phyloP scores from a whole-genome alignment of 2,888 invertebrate genomes.

The Syrphus vitripennis region DNA sequence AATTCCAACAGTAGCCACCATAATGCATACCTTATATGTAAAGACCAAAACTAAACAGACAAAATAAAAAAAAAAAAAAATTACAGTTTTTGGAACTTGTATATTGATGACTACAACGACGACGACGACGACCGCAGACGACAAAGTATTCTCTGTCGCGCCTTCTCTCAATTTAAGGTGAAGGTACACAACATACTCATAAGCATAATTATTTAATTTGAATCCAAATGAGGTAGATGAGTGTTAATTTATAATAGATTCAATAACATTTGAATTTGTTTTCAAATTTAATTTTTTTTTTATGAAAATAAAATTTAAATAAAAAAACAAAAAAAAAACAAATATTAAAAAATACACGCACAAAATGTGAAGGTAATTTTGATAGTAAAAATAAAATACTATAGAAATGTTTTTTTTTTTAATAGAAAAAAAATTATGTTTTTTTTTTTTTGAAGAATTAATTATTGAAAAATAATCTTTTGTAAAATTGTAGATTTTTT shows the following conservation, averaged over 20 bases:
- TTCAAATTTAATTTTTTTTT: background rate
- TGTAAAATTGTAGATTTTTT: conserved; percentile 32
- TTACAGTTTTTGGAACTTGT: background rate
- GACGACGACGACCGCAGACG: background rate
- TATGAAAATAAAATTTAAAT: background rate
- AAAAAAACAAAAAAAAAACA: background rate
- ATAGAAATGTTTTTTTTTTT: background rate
- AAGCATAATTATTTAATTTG: conserved; percentile 50
- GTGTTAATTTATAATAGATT: conserved; percentile 31
- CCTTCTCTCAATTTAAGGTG: background rate
- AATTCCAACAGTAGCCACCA: conserved; percentile 67
- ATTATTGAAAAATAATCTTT: conserved; percentile 55
- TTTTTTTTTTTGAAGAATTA: conserved; percentile 38
- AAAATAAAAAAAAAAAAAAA: background rate
- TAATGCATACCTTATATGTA: conserved; percentile 17
- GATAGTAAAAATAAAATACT: background rate
- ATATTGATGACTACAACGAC: background rate
- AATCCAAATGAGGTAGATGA: conserved; percentile 42
- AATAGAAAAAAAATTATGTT: conserved; percentile 18
- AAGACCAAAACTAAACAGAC: background rate
- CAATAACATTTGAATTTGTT: conserved; percentile 37
- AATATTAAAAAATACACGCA: conserved; percentile 2
- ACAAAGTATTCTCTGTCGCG: background rate
- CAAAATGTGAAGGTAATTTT: conserved; percentile 9
- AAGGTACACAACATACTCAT: conserved; percentile 19